These are phyloP conservation scores for Lates japonicus DNA, from an alignment of 2,797 vertebrate species.

Conservation along the genomic window DNA sequence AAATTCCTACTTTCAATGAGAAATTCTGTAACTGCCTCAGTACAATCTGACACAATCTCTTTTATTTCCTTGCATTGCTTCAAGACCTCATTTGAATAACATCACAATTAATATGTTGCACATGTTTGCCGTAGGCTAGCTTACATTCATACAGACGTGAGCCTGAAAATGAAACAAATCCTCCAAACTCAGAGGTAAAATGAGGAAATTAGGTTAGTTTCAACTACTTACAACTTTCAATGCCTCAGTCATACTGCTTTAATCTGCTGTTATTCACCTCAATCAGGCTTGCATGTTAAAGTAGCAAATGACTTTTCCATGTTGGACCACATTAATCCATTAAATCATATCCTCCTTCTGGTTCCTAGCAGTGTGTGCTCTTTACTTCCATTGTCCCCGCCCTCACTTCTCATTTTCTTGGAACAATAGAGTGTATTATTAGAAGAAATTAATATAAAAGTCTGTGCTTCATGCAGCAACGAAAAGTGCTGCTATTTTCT, in stretches of 20 bases:
- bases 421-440: constrained; percentile 36
- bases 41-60: too few species aligned
- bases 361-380: not conserved
- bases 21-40: too few species aligned
- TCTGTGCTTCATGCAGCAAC: not conserved
- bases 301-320: constrained; percentile 29
- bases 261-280: constrained; percentile 28
- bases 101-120: not conserved
- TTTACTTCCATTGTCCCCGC: not conserved
- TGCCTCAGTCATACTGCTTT: constrained; percentile 13
- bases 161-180: not conserved
- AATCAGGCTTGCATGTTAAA: constrained; percentile 28
- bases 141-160: not conserved
- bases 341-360: constrained; percentile 30
- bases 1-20: too few species aligned
- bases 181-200: constrained; percentile 9
- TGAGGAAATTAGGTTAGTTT: constrained; percentile 17
- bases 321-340: constrained; percentile 29
- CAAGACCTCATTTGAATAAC: not conserved
- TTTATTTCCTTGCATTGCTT: not conserved
- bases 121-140: not conserved
- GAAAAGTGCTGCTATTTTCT: constrained; percentile 33
- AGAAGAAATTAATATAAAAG: constrained; percentile 19
- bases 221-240: constrained; percentile 15
- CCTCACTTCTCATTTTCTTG: constrained; percentile 7